Conservation (phyloP, 2,888 invertebrate genomes). For the Troides helena region DNA sequence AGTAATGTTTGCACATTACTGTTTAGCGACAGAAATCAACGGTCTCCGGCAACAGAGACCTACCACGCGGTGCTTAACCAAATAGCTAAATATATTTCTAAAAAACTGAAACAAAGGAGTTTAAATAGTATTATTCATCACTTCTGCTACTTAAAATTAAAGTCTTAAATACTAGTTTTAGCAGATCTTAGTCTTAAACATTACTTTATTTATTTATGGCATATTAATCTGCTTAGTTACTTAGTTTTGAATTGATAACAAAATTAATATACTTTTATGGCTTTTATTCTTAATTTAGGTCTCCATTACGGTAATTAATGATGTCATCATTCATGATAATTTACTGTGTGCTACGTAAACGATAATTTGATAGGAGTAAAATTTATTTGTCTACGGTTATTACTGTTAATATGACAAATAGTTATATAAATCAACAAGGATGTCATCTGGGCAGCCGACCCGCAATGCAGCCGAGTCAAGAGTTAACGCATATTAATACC, state of each 20-base stretch:
- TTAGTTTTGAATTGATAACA: neutral
- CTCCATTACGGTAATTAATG: neutral
- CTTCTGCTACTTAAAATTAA: neutral
- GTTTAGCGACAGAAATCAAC: too few relatives aligned
- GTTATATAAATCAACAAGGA: slow-evolving; percentile 16
- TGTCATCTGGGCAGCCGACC: slow-evolving; percentile 4
- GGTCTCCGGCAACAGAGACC: too few relatives aligned
- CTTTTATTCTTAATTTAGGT: neutral
- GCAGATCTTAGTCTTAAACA: neutral
- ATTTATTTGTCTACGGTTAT: slow-evolving; percentile 15
- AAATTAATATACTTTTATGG: neutral
- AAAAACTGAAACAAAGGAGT: neutral
- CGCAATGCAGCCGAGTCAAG: slow-evolving; percentile 9
- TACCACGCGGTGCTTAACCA: too few relatives aligned
- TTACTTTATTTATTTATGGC: neutral
- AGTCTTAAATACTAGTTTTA: neutral
- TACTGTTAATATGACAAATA: slow-evolving; percentile 17
- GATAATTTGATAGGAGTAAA: neutral
- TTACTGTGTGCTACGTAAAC: neutral
- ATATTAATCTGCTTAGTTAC: neutral
- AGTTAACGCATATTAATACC: neutral
- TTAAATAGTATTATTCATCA: neutral
- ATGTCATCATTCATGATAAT: neutral
- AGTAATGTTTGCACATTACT: too few relatives aligned
- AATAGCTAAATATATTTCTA: neutral